Evolutionary conservation across 2,888 invertebrate genomes (phyloP).

Genomic region (Molorchus minor): DNA sequence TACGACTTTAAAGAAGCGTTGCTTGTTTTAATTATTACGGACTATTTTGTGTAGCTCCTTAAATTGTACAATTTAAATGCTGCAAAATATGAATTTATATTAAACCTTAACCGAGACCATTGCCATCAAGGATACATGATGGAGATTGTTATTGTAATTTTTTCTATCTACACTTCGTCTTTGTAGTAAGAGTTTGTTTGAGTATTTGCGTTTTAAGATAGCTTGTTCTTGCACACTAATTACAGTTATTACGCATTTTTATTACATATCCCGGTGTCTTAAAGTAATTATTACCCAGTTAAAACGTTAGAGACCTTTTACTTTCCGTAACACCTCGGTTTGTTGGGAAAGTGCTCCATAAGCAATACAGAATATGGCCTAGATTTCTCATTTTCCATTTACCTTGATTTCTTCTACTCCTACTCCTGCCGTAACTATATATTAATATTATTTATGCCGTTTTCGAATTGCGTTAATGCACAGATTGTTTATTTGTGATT

Average conservation of each 20-base stretch:
- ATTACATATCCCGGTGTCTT: neutral
- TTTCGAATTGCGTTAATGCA: neutral
- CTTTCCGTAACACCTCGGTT: conserved; percentile 15
- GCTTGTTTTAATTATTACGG: no score
- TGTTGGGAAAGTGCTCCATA: conserved; percentile 26
- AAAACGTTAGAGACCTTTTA: conserved; percentile 9
- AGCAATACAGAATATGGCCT: conserved; percentile 7
- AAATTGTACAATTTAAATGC: no score
- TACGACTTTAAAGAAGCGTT: no score
- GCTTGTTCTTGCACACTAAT: conserved; percentile 11
- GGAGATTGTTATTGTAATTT: no score
- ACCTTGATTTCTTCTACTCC: neutral
- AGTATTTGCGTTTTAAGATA: neutral
- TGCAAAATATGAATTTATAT: no score
- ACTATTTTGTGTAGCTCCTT: no score
- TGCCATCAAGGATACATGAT: no score
- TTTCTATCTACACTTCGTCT: no score
- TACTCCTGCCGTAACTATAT: neutral
- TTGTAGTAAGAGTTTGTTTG: neutral
- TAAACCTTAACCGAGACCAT: no score
- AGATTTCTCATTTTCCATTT: conserved; percentile 1
- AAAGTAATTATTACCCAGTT: conserved; percentile 3
- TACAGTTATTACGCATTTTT: conserved; percentile 12
- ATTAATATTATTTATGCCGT: neutral
- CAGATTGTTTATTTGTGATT: neutral